phyloP scores from a whole-genome alignment of 2,797 vertebrate genomes.

The Coregonus suidteri region DNA sequence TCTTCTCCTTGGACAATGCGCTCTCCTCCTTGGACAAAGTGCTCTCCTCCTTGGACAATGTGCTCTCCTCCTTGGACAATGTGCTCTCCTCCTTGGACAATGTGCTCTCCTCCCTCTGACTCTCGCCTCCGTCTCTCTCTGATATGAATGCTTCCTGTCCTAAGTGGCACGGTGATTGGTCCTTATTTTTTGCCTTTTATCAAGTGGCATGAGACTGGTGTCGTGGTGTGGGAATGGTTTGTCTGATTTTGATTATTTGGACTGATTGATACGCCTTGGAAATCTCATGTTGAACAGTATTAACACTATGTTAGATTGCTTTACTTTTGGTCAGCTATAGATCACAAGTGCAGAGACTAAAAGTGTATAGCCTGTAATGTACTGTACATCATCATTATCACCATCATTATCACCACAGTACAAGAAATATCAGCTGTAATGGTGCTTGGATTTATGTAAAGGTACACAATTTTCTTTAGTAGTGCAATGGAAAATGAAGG shows the following conservation, averaged over 20 bases:
- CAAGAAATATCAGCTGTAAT: constrained; percentile 33
- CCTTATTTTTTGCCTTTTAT: constrained; percentile 15
- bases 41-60: no score
- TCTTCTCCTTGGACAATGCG: no score
- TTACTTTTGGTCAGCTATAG: constrained; percentile 16
- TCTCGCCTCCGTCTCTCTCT: constrained; percentile 37
- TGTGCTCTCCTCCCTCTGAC: constrained; percentile 24
- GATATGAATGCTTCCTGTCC: constrained; percentile 43
- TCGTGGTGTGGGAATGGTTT: constrained; percentile 13
- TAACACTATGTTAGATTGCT: constrained; percentile 12
- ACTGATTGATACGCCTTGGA: constrained; percentile 39
- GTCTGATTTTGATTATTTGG: constrained; percentile 18
- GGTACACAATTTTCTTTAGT: constrained; percentile 43
- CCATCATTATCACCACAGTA: constrained; percentile 19
- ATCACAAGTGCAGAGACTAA: background rate
- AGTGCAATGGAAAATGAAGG: constrained; percentile 42
- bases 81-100: constrained; percentile 13
- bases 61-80: no score
- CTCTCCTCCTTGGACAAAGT: no score
- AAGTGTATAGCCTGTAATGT: constrained; percentile 27
- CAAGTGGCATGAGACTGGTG: constrained; percentile 7
- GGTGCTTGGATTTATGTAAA: constrained; percentile 48
- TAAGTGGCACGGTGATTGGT: constrained; percentile 14
- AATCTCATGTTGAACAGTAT: constrained; percentile 25
- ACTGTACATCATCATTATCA: constrained; percentile 24